A percentile compares a stretch with the other conserved stretches of the same genome.
Evolutionary conservation across 2,113 vertebrate species (phyloP).

Genomic region (Tretioscincus oriximinensis): DNA sequence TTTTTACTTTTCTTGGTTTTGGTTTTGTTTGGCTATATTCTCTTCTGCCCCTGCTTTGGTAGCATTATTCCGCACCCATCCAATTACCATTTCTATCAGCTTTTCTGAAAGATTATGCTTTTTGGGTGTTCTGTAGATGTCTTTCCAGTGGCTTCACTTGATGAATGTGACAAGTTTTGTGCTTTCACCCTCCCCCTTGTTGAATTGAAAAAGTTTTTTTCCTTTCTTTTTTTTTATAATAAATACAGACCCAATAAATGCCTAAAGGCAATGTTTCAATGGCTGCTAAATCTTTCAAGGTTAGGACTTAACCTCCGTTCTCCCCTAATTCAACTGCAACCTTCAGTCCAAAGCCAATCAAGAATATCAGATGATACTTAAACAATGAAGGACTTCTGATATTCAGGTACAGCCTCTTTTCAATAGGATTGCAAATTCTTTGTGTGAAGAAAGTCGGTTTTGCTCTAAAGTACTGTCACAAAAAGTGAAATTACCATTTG

Average conservation of each 20-base stretch:
- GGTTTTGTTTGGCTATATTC: constrained; percentile 63
- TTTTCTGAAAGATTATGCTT: constrained; percentile 95
- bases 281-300: constrained; percentile 99
- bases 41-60: constrained; percentile 81
- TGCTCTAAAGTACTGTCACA: constrained; percentile 98
- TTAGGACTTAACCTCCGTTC: constrained; percentile 99
- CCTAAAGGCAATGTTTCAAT: constrained; percentile 94
- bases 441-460: constrained; percentile 95
- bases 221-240: constrained; percentile 62
- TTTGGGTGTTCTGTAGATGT: constrained; percentile 96
- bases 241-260: constrained; percentile 89
- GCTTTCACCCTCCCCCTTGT: constrained; percentile 90
- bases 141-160: constrained; percentile 99
- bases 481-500: constrained; percentile 99
- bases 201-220: constrained; percentile 92
- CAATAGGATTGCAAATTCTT: constrained; percentile 98
- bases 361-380: constrained; percentile 99
- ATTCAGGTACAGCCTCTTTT: constrained; percentile 97
- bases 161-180: constrained; percentile 99
- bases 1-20: constrained; percentile 10
- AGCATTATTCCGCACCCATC: constrained; percentile 86
- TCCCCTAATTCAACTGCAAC: constrained; percentile 95
- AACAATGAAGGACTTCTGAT: constrained; percentile 99
- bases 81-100: constrained; percentile 99
- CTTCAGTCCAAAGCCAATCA: constrained; percentile 98